These are phyloP conservation scores for Scaptomyza reducta DNA, from an alignment of 2,888 invertebrate species.

Conservation along the genomic window DNA sequence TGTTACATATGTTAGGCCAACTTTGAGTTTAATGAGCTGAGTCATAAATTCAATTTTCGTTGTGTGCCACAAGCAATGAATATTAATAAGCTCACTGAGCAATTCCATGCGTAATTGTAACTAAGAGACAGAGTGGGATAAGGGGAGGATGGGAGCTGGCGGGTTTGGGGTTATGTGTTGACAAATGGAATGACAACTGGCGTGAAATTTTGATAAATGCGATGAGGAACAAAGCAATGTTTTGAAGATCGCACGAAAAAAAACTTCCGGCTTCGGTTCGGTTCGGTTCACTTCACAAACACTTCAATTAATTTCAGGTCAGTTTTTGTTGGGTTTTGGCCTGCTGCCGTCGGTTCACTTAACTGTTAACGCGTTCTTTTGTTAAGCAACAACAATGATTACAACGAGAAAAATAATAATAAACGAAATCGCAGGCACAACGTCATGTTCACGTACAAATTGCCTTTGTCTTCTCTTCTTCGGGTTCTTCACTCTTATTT, in stretches of 20 bases:
- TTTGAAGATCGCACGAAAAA: constrained; percentile 9
- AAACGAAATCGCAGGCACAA: constrained; percentile 32
- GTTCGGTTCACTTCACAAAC: constrained; percentile 40
- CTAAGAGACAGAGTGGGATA: background rate
- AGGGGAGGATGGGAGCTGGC: background rate
- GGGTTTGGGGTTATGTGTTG: constrained; percentile 35
- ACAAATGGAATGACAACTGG: constrained; percentile 65
- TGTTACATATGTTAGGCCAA: constrained; percentile 67
- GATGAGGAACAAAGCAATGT: constrained; percentile 42
- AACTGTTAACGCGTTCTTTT: constrained; percentile 64
- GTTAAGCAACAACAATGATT: constrained; percentile 28
- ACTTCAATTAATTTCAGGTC: constrained; percentile 56
- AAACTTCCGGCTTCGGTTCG: constrained; percentile 47
- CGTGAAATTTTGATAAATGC: constrained; percentile 63
- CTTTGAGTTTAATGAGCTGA: constrained; percentile 61
- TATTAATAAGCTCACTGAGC: constrained; percentile 71
- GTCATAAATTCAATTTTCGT: constrained; percentile 61
- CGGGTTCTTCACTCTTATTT: background rate
- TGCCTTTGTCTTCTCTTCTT: constrained; percentile 62
- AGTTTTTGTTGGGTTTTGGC: constrained; percentile 35
- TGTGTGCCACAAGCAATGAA: constrained; percentile 62
- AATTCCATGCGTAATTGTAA: constrained; percentile 57
- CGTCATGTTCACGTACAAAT: constrained; percentile 58
- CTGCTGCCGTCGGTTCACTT: constrained; percentile 51
- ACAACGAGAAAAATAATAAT: constrained; percentile 23